Percentiles rank a stretch among this genome's conserved stretches.
These are phyloP conservation scores for Sebastes iracundus DNA, from an alignment of 2,797 vertebrate genomes.

Conservation along the genomic window DNA sequence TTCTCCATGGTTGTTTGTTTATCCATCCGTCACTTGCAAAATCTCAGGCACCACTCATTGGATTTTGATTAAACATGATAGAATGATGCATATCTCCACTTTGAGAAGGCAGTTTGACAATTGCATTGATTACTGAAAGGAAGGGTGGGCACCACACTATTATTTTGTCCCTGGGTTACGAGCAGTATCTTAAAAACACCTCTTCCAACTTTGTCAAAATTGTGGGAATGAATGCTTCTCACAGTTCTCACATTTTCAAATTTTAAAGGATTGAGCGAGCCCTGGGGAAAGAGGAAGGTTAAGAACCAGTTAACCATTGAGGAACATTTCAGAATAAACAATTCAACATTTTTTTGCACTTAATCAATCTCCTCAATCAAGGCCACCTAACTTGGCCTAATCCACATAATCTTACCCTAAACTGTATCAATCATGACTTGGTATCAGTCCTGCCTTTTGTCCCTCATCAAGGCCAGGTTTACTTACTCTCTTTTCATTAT, in stretches of 20 bases:
- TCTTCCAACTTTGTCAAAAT: background rate
- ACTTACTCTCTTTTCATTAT: slow-evolving; percentile 52
- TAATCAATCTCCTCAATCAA: background rate
- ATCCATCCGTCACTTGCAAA: slow-evolving; percentile 53
- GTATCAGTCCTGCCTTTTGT: slow-evolving; percentile 34
- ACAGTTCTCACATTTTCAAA: background rate
- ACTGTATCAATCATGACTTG: slow-evolving; percentile 2
- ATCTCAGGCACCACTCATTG: slow-evolving; percentile 43
- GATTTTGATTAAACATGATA: slow-evolving; percentile 57
- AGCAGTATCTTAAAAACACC: background rate
- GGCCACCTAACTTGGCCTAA: background rate
- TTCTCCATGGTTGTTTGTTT: slow-evolving; percentile 56
- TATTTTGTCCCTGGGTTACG: background rate
- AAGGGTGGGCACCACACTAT: background rate
- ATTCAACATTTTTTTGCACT: background rate
- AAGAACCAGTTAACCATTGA: background rate
- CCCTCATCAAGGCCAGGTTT: slow-evolving; percentile 17
- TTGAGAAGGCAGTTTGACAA: slow-evolving; percentile 39
- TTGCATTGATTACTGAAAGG: slow-evolving; percentile 44
- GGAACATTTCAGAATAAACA: background rate
- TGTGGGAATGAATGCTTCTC: background rate
- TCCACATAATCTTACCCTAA: background rate
- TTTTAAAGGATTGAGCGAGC: background rate
- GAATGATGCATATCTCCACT: slow-evolving; percentile 54
- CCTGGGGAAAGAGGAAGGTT: background rate